These are phyloP conservation scores for Hippotragus niger DNA, from an alignment of 2,113 vertebrate genomes.

Conservation along the genomic window DNA sequence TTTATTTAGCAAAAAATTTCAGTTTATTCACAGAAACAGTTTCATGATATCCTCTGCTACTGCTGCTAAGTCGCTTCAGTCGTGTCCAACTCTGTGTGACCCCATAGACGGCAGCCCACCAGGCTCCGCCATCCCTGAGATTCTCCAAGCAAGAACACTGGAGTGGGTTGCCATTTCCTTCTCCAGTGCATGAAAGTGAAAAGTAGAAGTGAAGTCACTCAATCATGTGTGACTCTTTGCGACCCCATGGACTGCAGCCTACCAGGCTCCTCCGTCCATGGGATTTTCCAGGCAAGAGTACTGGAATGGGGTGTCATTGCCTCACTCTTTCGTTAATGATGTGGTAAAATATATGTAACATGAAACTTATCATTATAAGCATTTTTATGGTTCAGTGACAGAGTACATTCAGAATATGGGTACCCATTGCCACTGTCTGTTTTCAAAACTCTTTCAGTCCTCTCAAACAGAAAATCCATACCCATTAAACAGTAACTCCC, in stretches of 20 bases:
- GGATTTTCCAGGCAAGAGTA: neutral
- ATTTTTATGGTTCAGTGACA: neutral
- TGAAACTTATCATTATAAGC: neutral
- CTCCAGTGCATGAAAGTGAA: neutral
- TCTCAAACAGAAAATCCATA: neutral
- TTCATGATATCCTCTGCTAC: neutral
- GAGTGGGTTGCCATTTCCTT: neutral
- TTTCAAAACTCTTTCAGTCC: neutral
- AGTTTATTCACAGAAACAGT: neutral
- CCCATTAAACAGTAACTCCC: neutral
- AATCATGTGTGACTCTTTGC: neutral
- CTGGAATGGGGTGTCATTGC: neutral
- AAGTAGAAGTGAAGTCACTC: neutral
- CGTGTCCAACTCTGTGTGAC: neutral
- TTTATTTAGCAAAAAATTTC: neutral
- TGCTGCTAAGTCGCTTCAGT: neutral
- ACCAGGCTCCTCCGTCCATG: neutral
- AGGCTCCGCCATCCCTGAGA: neutral
- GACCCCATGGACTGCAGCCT: neutral
- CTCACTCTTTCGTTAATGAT: neutral
- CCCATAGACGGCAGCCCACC: neutral
- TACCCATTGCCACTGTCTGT: neutral
- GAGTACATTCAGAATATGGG: neutral
- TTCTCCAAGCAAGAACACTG: neutral
- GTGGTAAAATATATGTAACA: neutral